Evolutionary conservation across 2,888 invertebrate species (phyloP).

Genomic region (Hirudinaria manillensis): DNA sequence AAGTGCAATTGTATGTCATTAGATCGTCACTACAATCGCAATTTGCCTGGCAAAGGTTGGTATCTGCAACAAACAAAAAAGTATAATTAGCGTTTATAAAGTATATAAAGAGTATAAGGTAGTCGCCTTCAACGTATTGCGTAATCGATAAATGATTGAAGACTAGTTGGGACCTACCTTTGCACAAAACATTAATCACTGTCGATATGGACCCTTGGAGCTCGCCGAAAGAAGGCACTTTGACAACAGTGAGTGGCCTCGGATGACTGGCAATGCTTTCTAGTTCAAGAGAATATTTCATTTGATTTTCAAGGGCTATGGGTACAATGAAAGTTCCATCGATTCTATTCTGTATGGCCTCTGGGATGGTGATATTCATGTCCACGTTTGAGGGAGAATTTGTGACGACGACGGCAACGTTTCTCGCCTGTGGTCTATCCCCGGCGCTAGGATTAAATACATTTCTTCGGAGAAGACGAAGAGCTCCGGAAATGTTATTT

Average conservation of each 20-base stretch:
- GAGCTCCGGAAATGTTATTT: conserved; percentile 48
- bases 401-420: conserved; percentile 46
- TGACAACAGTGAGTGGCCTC: conserved; percentile 44
- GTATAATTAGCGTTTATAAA: background rate
- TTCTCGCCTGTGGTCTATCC: conserved; percentile 45
- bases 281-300: conserved; percentile 42
- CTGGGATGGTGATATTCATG: conserved; percentile 43
- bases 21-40: conserved; percentile 45
- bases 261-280: conserved; percentile 48
- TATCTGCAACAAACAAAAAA: conserved; percentile 39
- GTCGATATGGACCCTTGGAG: conserved; percentile 7
- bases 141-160: background rate
- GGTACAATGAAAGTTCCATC: conserved; percentile 27
- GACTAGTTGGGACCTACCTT: conserved; percentile 15
- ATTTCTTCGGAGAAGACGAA: conserved; percentile 34
- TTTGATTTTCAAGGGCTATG: conserved; percentile 28
- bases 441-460: conserved; percentile 40
- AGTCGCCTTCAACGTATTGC: background rate
- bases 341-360: conserved; percentile 40
- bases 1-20: conserved; percentile 44
- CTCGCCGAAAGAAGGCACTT: conserved; percentile 36
- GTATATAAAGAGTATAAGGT: background rate
- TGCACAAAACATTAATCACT: conserved; percentile 21
- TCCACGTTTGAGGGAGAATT: conserved; percentile 48
- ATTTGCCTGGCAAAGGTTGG: conserved; percentile 44